Conservation (phyloP, 2,797 vertebrate species). For the Acanthurus lineatus region DNA sequence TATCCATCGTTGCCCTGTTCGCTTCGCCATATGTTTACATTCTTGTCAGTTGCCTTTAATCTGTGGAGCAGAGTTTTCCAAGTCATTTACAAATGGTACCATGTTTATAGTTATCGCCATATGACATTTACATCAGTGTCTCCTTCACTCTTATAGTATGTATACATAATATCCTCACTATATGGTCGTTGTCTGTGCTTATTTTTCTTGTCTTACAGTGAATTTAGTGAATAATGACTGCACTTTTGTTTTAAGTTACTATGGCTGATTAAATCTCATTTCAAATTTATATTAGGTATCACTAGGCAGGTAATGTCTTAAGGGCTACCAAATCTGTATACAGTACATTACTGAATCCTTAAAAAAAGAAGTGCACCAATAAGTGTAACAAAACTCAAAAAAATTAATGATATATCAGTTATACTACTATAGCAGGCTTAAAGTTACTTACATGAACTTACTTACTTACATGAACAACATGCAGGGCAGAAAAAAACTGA, state of each 20-base stretch:
- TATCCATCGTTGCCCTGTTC: slow-evolving; percentile 10
- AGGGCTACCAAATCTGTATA: background rate
- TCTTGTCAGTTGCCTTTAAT: slow-evolving; percentile 8
- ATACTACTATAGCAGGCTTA: background rate
- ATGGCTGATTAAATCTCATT: background rate
- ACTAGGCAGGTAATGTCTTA: background rate
- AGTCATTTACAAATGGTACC: background rate
- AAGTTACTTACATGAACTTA: background rate
- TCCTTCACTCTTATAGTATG: no score
- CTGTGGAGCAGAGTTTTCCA: background rate
- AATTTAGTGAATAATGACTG: background rate
- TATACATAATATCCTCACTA: background rate
- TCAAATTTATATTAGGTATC: slow-evolving; percentile 11
- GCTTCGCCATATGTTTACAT: slow-evolving; percentile 51
- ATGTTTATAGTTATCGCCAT: background rate
- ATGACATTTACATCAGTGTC: background rate
- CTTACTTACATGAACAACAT: background rate
- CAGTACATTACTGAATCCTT: background rate
- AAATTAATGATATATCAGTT: background rate
- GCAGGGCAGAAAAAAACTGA: background rate
- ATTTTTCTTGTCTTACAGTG: background rate
- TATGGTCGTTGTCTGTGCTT: background rate
- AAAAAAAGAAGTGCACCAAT: slow-evolving; percentile 1
- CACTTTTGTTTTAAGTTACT: background rate
- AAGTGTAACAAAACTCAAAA: slow-evolving; percentile 14